phyloP scores from a whole-genome alignment of 2,888 invertebrate species.

The Phorcus lineatus region DNA sequence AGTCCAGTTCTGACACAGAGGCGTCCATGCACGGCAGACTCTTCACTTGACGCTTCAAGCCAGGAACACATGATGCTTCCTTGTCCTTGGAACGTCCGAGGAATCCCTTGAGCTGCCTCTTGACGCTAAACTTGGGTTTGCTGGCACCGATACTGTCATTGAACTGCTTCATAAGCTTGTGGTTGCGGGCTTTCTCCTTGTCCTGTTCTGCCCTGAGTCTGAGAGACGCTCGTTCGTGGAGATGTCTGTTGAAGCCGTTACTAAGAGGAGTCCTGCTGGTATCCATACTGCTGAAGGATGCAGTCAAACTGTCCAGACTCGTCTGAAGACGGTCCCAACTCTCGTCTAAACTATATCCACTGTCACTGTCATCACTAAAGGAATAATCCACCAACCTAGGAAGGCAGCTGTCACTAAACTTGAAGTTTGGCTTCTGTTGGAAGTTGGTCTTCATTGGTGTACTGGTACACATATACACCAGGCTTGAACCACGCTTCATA shows the following conservation, averaged over 20 bases:
- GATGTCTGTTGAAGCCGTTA: background rate
- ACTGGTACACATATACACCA: background rate
- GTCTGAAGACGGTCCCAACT: background rate
- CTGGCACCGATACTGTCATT: background rate
- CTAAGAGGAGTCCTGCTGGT: background rate
- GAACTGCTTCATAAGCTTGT: background rate
- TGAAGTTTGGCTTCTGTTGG: background rate
- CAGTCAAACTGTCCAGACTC: background rate
- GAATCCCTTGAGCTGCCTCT: background rate
- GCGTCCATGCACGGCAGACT: background rate
- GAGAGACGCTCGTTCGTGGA: background rate
- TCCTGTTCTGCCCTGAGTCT: background rate
- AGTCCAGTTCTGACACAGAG: background rate
- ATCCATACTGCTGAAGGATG: background rate
- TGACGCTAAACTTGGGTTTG: background rate
- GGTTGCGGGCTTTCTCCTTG: background rate
- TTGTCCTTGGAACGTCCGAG: background rate
- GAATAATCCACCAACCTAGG: background rate
- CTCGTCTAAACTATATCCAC: background rate
- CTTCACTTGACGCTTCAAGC: background rate
- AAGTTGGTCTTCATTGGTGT: background rate
- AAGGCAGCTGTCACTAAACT: background rate
- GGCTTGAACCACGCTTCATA: background rate
- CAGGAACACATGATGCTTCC: background rate
- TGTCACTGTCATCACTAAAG: conserved; percentile 1